phyloP scores from a whole-genome alignment of 2,888 invertebrate genomes.

The Rhodophaea formosa region DNA sequence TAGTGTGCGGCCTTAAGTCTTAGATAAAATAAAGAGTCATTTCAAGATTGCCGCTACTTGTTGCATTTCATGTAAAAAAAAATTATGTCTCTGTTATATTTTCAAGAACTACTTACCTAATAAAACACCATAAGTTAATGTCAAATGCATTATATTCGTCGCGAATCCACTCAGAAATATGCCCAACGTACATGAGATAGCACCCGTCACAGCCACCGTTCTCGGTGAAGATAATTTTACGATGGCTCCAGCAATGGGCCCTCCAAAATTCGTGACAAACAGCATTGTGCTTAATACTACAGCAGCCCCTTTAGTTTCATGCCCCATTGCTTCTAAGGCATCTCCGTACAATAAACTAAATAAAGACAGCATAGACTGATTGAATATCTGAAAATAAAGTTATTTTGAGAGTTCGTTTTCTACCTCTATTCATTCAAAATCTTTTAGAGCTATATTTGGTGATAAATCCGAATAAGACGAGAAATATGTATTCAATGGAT shows the following conservation, averaged over 20 bases:
- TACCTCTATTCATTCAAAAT: too few species aligned
- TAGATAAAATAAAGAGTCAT: too few species aligned
- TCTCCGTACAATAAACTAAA: slow-evolving; percentile 86
- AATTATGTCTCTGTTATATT: too few species aligned
- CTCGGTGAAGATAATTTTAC: slow-evolving; percentile 75
- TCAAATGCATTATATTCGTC: slow-evolving; percentile 66
- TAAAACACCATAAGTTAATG: slow-evolving; percentile 69
- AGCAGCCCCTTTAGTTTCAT: slow-evolving; percentile 84
- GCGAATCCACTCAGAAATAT: slow-evolving; percentile 73
- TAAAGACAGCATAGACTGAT: slow-evolving; percentile 85
- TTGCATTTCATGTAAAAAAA: too few species aligned
- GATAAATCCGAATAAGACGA: too few species aligned
- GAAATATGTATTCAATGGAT: too few species aligned
- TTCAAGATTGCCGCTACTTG: too few species aligned
- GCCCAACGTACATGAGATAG: slow-evolving; percentile 61
- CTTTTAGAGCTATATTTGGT: too few species aligned
- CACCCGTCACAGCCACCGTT: slow-evolving; percentile 66
- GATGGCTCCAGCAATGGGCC: slow-evolving; percentile 86
- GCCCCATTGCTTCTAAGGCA: slow-evolving; percentile 82
- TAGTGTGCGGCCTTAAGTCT: too few species aligned
- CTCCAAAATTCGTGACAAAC: slow-evolving; percentile 83
- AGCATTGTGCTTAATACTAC: slow-evolving; percentile 85
- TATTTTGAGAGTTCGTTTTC: background rate
- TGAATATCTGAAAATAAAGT: slow-evolving; percentile 78
- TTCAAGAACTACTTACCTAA: slow-evolving; percentile 57